Conservation (phyloP, 2,113 vertebrate species). For the Bos javanicus region DNA sequence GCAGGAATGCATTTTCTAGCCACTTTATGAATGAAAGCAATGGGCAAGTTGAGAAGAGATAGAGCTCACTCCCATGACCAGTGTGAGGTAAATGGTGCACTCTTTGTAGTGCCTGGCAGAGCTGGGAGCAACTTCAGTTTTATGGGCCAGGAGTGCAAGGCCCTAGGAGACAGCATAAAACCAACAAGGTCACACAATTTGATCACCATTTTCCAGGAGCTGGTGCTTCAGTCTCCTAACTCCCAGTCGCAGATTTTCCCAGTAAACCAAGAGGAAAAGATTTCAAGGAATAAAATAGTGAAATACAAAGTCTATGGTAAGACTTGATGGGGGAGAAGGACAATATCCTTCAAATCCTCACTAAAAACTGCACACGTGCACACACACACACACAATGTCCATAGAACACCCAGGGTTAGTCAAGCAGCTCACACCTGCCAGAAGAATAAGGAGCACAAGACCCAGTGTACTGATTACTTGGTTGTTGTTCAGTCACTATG, state of each 20-base stretch:
- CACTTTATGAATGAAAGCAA: background rate
- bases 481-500: background rate
- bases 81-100: background rate
- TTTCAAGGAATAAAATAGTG: background rate
- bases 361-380: background rate
- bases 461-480: background rate
- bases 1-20: background rate
- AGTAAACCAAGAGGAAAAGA: background rate
- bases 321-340: background rate
- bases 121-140: background rate
- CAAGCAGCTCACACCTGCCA: background rate
- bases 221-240: background rate
- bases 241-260: background rate
- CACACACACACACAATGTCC: too few relatives aligned
- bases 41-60: background rate
- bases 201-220: background rate
- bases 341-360: background rate
- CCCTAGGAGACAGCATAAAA: background rate
- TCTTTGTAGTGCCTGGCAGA: background rate
- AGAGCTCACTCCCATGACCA: background rate
- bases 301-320: background rate
- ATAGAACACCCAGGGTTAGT: background rate
- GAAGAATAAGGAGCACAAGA: background rate
- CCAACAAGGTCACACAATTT: background rate
- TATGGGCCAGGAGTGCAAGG: background rate